Percentiles rank a stretch among this genome's conserved stretches.
phyloP scores from a whole-genome alignment of 2,113 vertebrate genomes.

The Macheiramphus alcinus region DNA sequence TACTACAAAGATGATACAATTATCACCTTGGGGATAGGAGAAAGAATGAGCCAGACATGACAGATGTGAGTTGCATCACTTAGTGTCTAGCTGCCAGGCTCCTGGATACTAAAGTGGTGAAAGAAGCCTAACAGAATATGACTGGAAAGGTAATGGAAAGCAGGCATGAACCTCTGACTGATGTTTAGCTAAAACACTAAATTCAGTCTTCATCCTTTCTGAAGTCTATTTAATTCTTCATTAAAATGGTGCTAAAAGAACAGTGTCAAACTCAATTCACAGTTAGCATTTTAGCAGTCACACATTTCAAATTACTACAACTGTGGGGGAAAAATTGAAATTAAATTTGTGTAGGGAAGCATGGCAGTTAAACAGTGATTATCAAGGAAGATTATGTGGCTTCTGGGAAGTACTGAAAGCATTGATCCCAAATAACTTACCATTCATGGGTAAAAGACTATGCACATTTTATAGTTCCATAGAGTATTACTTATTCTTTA shows the following conservation, averaged over 20 bases:
- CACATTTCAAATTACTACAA: background rate
- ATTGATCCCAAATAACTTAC: constrained; percentile 13
- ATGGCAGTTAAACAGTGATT: constrained; percentile 29
- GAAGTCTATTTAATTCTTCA: constrained; percentile 7
- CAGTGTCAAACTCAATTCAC: background rate
- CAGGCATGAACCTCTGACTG: background rate
- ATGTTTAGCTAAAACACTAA: background rate
- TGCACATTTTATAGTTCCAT: background rate
- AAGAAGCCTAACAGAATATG: background rate
- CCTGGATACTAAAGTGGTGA: background rate
- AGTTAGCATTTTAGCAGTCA: background rate
- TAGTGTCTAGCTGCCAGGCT: background rate
- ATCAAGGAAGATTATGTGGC: constrained; percentile 22
- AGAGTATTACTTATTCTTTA: background rate
- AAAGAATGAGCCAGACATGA: background rate
- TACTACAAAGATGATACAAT: background rate
- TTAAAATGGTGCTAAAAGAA: background rate
- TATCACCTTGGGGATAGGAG: background rate
- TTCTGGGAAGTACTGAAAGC: constrained; percentile 31
- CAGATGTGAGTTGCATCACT: constrained; percentile 11
- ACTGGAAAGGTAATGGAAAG: constrained; percentile 8
- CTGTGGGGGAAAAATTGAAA: background rate
- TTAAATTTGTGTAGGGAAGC: constrained; percentile 19
- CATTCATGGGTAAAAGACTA: background rate
- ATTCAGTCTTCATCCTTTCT: background rate